A percentile compares a stretch with the other conserved stretches of the same genome.
Evolutionary conservation across 2,888 invertebrate genomes (phyloP).

Genomic region (Hoplodrina blanda): DNA sequence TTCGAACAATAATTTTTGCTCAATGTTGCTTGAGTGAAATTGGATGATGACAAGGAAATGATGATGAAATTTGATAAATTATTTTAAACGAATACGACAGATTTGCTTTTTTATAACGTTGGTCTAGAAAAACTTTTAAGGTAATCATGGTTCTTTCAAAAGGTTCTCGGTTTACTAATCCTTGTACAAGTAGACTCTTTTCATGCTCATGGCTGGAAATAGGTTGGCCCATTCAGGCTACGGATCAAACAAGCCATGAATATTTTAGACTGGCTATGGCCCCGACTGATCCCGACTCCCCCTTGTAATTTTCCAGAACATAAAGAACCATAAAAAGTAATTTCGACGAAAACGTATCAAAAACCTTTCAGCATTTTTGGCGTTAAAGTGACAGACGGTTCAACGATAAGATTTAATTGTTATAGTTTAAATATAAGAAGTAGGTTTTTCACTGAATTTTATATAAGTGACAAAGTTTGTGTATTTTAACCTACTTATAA

Average conservation of each 20-base stretch:
- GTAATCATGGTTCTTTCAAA: constrained; percentile 17
- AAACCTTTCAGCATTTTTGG: not conserved
- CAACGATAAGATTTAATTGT: not conserved
- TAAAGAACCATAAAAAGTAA: constrained; percentile 11
- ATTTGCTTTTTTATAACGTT: no score
- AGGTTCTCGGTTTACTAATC: constrained; percentile 2
- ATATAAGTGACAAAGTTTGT: not conserved
- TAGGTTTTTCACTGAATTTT: not conserved
- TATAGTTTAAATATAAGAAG: not conserved
- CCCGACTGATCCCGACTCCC: not conserved
- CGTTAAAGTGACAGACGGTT: not conserved
- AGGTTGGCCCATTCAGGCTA: constrained; percentile 40
- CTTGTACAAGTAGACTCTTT: not conserved
- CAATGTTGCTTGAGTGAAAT: no score
- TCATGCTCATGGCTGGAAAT: constrained; percentile 13
- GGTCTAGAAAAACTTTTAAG: not conserved
- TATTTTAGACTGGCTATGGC: constrained; percentile 35
- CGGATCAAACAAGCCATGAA: constrained; percentile 47
- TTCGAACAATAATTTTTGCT: no score
- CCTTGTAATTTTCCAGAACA: constrained; percentile 12
- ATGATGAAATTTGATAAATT: no score
- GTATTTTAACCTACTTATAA: constrained; percentile 5
- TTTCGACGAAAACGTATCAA: not conserved
- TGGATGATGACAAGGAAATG: no score
- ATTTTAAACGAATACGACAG: no score